These are phyloP conservation scores for Herminia tarsipennalis DNA, from an alignment of 2,888 invertebrate species.

Conservation along the genomic window DNA sequence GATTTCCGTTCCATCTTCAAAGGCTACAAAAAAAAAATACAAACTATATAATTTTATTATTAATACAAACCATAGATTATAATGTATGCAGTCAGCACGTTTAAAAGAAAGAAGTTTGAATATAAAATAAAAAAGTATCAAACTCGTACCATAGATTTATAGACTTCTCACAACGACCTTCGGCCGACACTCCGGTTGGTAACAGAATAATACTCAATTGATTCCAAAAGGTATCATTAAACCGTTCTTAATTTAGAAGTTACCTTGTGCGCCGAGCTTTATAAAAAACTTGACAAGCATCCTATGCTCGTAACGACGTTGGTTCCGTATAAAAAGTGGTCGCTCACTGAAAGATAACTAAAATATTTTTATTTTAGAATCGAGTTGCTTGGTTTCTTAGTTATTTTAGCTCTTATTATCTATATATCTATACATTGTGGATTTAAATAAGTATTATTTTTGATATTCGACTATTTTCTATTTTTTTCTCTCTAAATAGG, in stretches of 20 bases:
- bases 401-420: no score
- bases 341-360: slow-evolving; percentile 1
- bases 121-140: slow-evolving; percentile 29
- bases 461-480: no score
- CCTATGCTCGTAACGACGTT: slow-evolving; percentile 43
- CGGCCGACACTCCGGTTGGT: slow-evolving; percentile 44
- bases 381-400: no score
- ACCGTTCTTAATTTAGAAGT: slow-evolving; percentile 63
- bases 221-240: slow-evolving; percentile 62
- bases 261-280: slow-evolving; percentile 56
- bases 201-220: slow-evolving; percentile 57
- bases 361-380: slow-evolving; percentile 4
- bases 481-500: no score
- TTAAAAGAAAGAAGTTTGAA: slow-evolving; percentile 37
- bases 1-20: slow-evolving; percentile 10
- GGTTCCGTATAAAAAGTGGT: slow-evolving; percentile 46
- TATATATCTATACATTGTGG: no score
- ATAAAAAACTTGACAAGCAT: slow-evolving; percentile 51
- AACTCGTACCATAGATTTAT: slow-evolving; percentile 26
- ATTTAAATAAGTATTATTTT: no score
- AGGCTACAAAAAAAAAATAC: slow-evolving; percentile 10
- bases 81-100: slow-evolving; percentile 18
- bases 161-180: slow-evolving; percentile 46
- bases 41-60: slow-evolving; percentile 14
- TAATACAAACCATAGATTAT: slow-evolving; percentile 21